Percentiles rank a stretch among this genome's conserved stretches.
Conservation (phyloP, 2,888 invertebrate genomes). For the Poecilus cupreus region DNA sequence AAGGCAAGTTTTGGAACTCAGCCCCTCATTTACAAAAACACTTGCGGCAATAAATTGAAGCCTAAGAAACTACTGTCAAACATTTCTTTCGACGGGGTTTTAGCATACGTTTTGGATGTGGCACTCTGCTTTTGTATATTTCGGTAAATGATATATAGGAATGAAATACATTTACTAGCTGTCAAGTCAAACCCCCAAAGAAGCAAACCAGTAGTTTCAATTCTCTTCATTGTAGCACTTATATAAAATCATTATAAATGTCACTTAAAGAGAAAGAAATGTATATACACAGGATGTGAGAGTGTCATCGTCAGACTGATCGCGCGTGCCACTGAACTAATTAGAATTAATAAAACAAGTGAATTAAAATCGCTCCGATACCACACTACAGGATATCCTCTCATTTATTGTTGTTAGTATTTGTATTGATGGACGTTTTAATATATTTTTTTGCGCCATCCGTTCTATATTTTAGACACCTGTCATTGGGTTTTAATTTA, state of each 20-base stretch:
- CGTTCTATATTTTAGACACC: slow-evolving; percentile 12
- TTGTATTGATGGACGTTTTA: slow-evolving; percentile 5
- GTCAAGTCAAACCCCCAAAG: too few relatives aligned
- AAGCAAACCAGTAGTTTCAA: too few relatives aligned
- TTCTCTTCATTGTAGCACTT: background rate
- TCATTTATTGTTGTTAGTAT: background rate
- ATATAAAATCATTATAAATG: background rate
- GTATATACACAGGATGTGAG: background rate
- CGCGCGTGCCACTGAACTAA: slow-evolving; percentile 14
- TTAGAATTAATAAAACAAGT: slow-evolving; percentile 13
- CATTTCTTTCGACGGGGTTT: too few relatives aligned
- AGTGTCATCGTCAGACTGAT: background rate
- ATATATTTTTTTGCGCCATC: background rate
- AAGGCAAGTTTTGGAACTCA: too few relatives aligned
- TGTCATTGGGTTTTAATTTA: background rate
- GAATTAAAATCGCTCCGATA: background rate
- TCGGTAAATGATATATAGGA: too few relatives aligned
- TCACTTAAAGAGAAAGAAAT: background rate
- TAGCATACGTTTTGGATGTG: too few relatives aligned
- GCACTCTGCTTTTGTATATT: too few relatives aligned
- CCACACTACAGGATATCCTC: background rate
- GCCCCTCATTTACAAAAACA: too few relatives aligned
- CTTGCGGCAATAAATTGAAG: too few relatives aligned
- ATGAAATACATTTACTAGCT: too few relatives aligned
- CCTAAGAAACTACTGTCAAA: too few relatives aligned